A percentile compares a stretch with the other conserved stretches of the same genome.
Evolutionary conservation across 2,888 invertebrate species (phyloP).

Genomic region (Scaptomyza caliginosa): DNA sequence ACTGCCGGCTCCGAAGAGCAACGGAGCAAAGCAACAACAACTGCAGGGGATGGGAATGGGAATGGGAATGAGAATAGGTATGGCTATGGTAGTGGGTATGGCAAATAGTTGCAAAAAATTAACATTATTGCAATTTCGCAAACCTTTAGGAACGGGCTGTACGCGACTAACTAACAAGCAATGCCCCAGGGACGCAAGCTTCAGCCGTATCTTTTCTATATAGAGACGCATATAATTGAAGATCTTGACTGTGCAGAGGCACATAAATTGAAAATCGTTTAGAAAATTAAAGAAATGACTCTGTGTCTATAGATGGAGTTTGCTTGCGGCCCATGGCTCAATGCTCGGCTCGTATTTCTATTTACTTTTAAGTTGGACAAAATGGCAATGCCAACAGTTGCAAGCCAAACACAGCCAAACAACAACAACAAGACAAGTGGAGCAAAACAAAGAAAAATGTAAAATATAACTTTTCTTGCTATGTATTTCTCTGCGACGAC

Average conservation of each 20-base stretch:
- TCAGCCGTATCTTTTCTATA: conserved; percentile 18
- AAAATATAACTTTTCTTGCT: conserved; percentile 51
- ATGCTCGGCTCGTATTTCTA: conserved; percentile 50
- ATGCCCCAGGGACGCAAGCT: conserved; percentile 43
- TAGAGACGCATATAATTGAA: conserved; percentile 52
- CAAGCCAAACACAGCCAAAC: conserved; percentile 33
- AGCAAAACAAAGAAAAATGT: conserved; percentile 55
- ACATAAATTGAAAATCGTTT: conserved; percentile 70
- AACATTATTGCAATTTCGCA: conserved; percentile 71
- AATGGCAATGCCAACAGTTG: conserved; percentile 62
- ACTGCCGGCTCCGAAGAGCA: conserved; percentile 33
- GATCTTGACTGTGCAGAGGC: conserved; percentile 36
- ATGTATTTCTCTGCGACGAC: conserved; percentile 40
- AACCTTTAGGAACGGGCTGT: conserved; percentile 25
- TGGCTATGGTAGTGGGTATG: conserved; percentile 39
- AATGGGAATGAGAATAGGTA: conserved; percentile 33
- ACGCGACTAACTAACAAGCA: conserved; percentile 51
- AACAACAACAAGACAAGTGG: conserved; percentile 41
- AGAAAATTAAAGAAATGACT: conserved; percentile 66
- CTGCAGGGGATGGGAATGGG: background rate
- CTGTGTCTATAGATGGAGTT: conserved; percentile 26
- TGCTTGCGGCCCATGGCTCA: conserved; percentile 37
- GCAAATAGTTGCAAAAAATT: conserved; percentile 73
- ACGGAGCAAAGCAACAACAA: background rate
- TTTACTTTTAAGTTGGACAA: conserved; percentile 38